These are phyloP conservation scores for Orthonevra nobilis DNA, from an alignment of 2,888 invertebrate genomes.

Conservation along the genomic window DNA sequence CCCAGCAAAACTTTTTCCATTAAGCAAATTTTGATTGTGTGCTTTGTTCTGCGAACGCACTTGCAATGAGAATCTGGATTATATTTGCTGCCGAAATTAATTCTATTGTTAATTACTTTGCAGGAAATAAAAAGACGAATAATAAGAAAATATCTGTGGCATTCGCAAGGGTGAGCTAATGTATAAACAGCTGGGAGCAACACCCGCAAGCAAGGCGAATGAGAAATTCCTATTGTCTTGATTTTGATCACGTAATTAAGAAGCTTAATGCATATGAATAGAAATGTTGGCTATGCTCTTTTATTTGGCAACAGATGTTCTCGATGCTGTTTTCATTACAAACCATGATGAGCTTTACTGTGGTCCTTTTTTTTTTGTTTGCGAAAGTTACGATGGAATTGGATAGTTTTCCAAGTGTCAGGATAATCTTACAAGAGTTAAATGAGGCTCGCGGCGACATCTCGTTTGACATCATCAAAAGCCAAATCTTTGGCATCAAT, in stretches of 20 bases:
- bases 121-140: conserved; percentile 12
- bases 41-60: conserved; percentile 51
- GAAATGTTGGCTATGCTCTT: conserved; percentile 21
- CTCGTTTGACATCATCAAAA: no score
- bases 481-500: no score
- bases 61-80: conserved; percentile 46
- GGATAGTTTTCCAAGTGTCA: no score
- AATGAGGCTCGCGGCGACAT: no score
- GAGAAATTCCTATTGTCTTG: conserved; percentile 24
- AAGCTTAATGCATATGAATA: conserved; percentile 48
- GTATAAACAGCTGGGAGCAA: background rate
- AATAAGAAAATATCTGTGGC: conserved; percentile 3
- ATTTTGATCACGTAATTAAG: conserved; percentile 54
- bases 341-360: background rate
- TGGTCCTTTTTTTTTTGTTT: no score
- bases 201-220: background rate
- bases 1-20: conserved; percentile 69
- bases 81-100: conserved; percentile 63
- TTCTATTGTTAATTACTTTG: conserved; percentile 68
- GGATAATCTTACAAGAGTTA: no score
- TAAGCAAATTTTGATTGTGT: conserved; percentile 64
- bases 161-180: conserved; percentile 42
- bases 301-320: conserved; percentile 31
- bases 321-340: background rate
- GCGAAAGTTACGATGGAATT: no score